phyloP scores from a whole-genome alignment of 2,113 vertebrate genomes.

The Nansenia antarctica region DNA sequence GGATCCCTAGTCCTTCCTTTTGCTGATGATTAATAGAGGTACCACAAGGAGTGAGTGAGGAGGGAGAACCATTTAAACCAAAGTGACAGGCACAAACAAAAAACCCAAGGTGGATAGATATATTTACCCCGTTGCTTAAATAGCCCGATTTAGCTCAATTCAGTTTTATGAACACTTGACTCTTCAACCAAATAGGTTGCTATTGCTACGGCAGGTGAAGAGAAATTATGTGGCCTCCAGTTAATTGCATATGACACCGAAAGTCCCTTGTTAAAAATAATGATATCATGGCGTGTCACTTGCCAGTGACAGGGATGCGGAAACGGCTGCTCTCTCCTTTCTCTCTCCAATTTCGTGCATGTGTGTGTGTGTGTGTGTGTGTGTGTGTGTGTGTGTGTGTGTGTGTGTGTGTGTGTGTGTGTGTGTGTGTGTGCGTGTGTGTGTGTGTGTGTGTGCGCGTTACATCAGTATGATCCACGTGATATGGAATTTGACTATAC shows the following conservation, averaged over 20 bases:
- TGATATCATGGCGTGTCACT: not conserved
- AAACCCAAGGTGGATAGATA: not conserved
- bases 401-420: no score
- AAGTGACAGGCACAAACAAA: not conserved
- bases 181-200: conserved; percentile 8
- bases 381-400: no score
- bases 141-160: not conserved
- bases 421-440: no score
- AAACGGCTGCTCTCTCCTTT: not conserved
- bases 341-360: no score
- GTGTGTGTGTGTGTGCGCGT: no score
- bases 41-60: not conserved
- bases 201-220: conserved; percentile 3
- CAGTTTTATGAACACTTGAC: conserved; percentile 5
- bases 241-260: conserved; percentile 13
- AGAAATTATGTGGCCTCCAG: conserved; percentile 6
- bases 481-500: no score
- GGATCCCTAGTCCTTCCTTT: not conserved
- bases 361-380: no score
- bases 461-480: no score
- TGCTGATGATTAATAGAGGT: not conserved
- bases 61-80: not conserved
- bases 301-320: not conserved
- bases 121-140: not conserved
- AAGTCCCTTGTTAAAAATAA: not conserved